Percentiles rank a stretch among this genome's conserved stretches.
Conservation (phyloP, 2,797 vertebrate species). For the Malacoctenus gilli region DNA sequence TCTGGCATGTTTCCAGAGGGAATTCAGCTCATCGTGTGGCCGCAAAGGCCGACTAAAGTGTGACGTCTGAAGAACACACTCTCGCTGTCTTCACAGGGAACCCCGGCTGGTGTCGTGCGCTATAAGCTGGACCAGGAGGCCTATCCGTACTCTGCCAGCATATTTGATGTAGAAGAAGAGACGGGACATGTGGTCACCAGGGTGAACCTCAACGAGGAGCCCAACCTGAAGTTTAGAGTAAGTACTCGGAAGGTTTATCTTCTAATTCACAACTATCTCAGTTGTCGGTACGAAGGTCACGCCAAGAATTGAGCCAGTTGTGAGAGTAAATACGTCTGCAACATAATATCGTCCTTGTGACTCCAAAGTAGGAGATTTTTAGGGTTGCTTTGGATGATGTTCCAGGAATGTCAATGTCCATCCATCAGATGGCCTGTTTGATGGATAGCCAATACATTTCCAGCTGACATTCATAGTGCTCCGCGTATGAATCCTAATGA, state of each 20-base stretch:
- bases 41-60: conserved; percentile 4
- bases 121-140: conserved; percentile 88
- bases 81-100: conserved; percentile 76
- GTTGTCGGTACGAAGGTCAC: neutral
- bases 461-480: no score
- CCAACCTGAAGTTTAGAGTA: conserved; percentile 93
- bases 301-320: no score
- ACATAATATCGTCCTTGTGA: no score
- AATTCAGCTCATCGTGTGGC: conserved; percentile 6
- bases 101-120: conserved; percentile 87
- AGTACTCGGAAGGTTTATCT: conserved; percentile 36
- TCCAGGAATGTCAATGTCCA: no score
- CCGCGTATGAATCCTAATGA: no score
- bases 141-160: conserved; percentile 90
- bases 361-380: no score
- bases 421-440: no score
- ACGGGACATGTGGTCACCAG: conserved; percentile 88
- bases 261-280: neutral
- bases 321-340: no score
- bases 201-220: conserved; percentile 97
- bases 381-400: no score
- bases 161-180: conserved; percentile 90
- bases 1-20: conserved; percentile 4
- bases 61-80: no score
- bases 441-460: no score